Evolutionary conservation across 2,888 invertebrate species (phyloP).

Genomic region (Apotomis betuletana): DNA sequence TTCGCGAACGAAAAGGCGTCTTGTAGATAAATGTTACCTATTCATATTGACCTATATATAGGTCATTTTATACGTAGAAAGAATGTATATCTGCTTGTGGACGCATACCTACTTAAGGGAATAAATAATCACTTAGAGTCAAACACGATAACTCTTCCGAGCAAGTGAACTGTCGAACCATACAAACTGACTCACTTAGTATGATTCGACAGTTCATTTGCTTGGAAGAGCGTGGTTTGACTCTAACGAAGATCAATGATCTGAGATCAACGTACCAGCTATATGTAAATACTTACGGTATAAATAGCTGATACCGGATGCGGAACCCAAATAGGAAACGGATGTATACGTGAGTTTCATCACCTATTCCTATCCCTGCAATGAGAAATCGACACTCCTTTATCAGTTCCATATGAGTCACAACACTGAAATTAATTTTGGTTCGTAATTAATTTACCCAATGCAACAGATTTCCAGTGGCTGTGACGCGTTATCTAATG

Average conservation of each 20-base stretch:
- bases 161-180: too few species aligned
- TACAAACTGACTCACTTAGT: too few species aligned
- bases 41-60: too few species aligned
- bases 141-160: too few species aligned
- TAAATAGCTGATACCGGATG: neutral
- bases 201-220: too few species aligned
- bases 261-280: neutral
- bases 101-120: too few species aligned
- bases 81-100: too few species aligned
- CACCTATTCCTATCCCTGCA: neutral
- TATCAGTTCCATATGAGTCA: conserved; percentile 21
- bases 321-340: conserved; percentile 10
- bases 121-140: too few species aligned
- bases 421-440: conserved; percentile 10
- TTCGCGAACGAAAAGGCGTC: too few species aligned
- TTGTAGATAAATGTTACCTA: too few species aligned
- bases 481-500: conserved; percentile 59
- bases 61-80: too few species aligned
- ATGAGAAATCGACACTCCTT: neutral
- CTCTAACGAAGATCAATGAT: neutral
- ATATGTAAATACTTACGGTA: neutral
- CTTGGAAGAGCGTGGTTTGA: too few species aligned
- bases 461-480: conserved; percentile 53
- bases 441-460: conserved; percentile 47
- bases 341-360: conserved; percentile 11